Percentiles rank a stretch among this genome's conserved stretches.
Evolutionary conservation across 2,888 invertebrate species (phyloP).

Genomic region (Chouioia cunea): DNA sequence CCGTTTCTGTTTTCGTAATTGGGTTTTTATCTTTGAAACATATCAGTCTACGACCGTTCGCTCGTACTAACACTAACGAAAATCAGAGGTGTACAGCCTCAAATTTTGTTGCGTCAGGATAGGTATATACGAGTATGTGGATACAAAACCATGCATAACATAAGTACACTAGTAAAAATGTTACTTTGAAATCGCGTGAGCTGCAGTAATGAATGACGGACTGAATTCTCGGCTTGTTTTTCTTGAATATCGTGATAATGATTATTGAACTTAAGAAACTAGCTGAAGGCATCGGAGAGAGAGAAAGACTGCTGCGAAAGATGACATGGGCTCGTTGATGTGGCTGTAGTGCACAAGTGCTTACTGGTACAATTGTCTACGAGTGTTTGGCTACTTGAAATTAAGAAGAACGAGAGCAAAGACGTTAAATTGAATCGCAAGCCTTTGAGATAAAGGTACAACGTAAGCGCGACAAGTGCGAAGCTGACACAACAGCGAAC

Average conservation of each 20-base stretch:
- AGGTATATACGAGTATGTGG: constrained; percentile 15
- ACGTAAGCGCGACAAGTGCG: too few relatives aligned
- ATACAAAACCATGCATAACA: constrained; percentile 23
- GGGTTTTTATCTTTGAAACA: too few relatives aligned
- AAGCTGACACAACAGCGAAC: too few relatives aligned
- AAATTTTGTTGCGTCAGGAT: constrained; percentile 17
- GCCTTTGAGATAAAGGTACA: too few relatives aligned
- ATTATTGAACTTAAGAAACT: background rate
- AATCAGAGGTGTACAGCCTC: constrained; percentile 46
- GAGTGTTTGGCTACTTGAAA: too few relatives aligned
- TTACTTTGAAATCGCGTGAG: constrained; percentile 39
- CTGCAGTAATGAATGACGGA: constrained; percentile 48
- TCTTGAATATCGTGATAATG: constrained; percentile 18
- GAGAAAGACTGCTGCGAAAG: constrained; percentile 26
- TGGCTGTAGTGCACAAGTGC: constrained; percentile 28
- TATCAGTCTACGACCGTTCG: too few relatives aligned
- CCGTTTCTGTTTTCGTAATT: too few relatives aligned
- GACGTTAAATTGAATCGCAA: too few relatives aligned
- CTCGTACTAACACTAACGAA: background rate
- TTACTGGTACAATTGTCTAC: constrained; percentile 4
- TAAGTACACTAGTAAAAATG: constrained; percentile 19
- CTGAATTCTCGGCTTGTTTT: constrained; percentile 28
- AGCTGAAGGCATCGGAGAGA: constrained; percentile 26
- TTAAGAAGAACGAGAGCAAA: too few relatives aligned
- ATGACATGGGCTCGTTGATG: constrained; percentile 1